A percentile compares a stretch with the other conserved stretches of the same genome.
Conservation (phyloP, 1,140 invertebrate species). For the Listronotus bonariensis region DNA sequence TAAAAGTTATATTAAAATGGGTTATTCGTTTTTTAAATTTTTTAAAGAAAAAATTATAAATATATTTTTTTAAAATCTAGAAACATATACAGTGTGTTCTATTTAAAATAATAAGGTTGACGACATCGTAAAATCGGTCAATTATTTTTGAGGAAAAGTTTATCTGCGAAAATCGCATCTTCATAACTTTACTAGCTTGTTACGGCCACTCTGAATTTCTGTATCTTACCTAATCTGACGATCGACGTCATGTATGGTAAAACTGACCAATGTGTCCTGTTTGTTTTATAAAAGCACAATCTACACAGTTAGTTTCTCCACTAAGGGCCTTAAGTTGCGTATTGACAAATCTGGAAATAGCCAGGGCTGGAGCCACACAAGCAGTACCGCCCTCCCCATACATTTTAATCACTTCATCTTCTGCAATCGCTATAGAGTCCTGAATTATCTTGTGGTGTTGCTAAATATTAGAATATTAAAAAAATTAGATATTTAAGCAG, state of each 20-base stretch:
- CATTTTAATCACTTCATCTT: constrained; percentile 44
- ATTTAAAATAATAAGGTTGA: no score
- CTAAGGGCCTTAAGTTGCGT: constrained; percentile 45
- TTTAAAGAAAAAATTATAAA: no score
- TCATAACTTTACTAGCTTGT: no score
- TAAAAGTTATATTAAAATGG: no score
- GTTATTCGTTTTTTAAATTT: no score
- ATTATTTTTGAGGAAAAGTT: no score
- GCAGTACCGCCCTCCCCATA: constrained; percentile 34
- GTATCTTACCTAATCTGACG: constrained; percentile 49
- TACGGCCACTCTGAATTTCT: no score
- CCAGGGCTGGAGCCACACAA: constrained; percentile 47
- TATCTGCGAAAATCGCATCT: no score
- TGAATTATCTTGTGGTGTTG: constrained; percentile 36
- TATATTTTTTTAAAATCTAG: no score
- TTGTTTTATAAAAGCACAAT: constrained; percentile 51
- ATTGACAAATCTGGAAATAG: constrained; percentile 46
- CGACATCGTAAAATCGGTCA: no score
- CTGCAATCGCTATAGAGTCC: constrained; percentile 41
- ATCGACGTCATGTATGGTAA: constrained; percentile 52
- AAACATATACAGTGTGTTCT: no score
- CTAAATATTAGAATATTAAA: constrained; percentile 11
- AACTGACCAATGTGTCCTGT: constrained; percentile 47
- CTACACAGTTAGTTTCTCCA: constrained; percentile 43
- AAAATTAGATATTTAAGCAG: no score